Evolutionary conservation across 2,797 vertebrate species (phyloP), one percentile per base, ranked within the genome.

Genomic region (Margarornis squamiger): DNA sequence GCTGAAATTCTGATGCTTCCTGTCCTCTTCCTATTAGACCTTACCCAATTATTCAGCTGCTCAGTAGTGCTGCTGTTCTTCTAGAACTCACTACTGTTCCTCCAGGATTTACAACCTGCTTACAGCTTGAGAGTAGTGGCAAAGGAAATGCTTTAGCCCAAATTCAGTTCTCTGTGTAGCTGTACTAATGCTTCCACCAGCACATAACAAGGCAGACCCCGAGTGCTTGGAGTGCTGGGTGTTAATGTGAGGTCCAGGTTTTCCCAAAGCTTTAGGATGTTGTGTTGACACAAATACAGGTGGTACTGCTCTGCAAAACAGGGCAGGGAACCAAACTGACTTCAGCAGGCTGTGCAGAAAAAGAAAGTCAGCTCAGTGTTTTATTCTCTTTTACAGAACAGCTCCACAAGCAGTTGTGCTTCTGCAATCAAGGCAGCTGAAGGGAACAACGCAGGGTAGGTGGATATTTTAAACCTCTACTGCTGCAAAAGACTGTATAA

Each of bases 351-450:
- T 75, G 46, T 78, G 38, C 54, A 78, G 38, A 72, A 61, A 65
- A 43, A 65, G 41, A 57, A 75, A 52, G 45, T 48, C 22, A 51
- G 23, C 55, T 85, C n/a, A 38, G 15, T 32, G 19, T 72, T 81
- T 57, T 68, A 49, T 92, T 92, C 19, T 63, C 54, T 92, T 92
- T 67, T 73, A 59, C 80, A 88, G 65, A 73, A 39, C 26, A 7
- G 38, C 19, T 94, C 38, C 30, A 20, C 6, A 7, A 80, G 57
- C 54, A 57, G 49, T 57, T 81, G 58, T 81, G 86, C 34, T 87
- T 81, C 87, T 89, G 38, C 81, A 79, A 58, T 91, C 78, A 88
- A 91, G 87, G 63, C 45, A 77, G 45, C 84, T 67, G 54, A 65
- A 87, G 48, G 27, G 51, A 71, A 26, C 81, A 58, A 15, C 54